These are phyloP conservation scores for Neodiprion fabricii DNA, from an alignment of 1,140 invertebrate genomes.

Conservation along the genomic window DNA sequence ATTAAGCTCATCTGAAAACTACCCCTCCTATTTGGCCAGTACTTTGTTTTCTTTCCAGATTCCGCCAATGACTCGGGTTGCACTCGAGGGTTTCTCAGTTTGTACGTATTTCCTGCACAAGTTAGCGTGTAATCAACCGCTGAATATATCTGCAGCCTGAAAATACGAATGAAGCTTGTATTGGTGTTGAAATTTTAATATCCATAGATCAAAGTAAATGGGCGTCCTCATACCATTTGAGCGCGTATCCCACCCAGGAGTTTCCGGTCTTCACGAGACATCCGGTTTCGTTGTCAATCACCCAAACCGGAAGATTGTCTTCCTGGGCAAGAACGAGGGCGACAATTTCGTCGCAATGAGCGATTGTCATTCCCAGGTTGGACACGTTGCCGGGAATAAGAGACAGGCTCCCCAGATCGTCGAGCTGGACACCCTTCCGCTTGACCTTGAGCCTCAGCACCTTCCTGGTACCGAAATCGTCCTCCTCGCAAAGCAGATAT, in stretches of 20 bases:
- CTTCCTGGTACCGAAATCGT: background rate
- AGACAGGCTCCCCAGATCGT: background rate
- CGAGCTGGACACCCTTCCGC: background rate
- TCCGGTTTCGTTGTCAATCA: constrained; percentile 8
- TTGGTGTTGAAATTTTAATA: background rate
- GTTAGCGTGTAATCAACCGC: constrained; percentile 5
- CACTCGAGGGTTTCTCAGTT: background rate
- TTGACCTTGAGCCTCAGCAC: background rate
- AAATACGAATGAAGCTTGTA: background rate
- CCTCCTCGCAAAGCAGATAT: background rate
- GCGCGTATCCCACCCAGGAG: constrained; percentile 9
- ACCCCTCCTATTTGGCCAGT: background rate
- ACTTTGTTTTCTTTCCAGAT: background rate
- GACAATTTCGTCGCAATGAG: background rate
- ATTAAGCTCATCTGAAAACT: constrained; percentile 12
- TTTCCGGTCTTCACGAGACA: constrained; percentile 9
- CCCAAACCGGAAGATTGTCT: constrained; percentile 8
- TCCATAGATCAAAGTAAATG: background rate
- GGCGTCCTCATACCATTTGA: background rate
- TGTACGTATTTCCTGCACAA: background rate
- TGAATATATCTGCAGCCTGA: constrained; percentile 10
- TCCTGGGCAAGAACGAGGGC: constrained; percentile 11
- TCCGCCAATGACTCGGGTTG: background rate
- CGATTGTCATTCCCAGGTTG: background rate
- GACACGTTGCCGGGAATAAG: background rate